phyloP scores from a whole-genome alignment of 1,140 invertebrate genomes.

The Drosophila ananassae region DNA sequence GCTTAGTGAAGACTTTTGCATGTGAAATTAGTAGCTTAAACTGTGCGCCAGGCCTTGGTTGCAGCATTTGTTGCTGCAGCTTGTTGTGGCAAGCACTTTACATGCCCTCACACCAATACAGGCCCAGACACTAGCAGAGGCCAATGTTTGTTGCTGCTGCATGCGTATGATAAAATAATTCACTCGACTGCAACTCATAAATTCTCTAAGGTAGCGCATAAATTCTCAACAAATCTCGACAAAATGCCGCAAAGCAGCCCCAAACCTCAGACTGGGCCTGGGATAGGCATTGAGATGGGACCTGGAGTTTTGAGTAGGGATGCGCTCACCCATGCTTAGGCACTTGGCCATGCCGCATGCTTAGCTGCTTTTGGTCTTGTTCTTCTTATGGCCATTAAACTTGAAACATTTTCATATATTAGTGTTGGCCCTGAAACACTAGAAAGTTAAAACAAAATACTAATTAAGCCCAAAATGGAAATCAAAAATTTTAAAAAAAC shows the following conservation, averaged over 20 bases:
- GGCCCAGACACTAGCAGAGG: neutral
- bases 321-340: slow-evolving; percentile 12
- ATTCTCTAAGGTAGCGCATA: slow-evolving; percentile 82
- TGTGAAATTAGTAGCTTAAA: slow-evolving; percentile 82
- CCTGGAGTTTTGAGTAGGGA: neutral
- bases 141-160: slow-evolving; percentile 63
- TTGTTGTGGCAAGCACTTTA: slow-evolving; percentile 73
- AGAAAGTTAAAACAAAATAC: slow-evolving; percentile 5
- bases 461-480: slow-evolving; percentile 11
- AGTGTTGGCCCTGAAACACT: slow-evolving; percentile 37
- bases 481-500: no score
- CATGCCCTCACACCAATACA: slow-evolving; percentile 22
- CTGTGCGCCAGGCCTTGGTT: slow-evolving; percentile 35
- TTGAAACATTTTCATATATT: slow-evolving; percentile 58
- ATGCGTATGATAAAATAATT: slow-evolving; percentile 83
- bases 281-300: slow-evolving; percentile 6
- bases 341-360: slow-evolving; percentile 39
- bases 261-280: slow-evolving; percentile 59
- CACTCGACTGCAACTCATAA: slow-evolving; percentile 82
- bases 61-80: slow-evolving; percentile 29
- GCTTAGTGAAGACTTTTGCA: slow-evolving; percentile 80
- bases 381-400: slow-evolving; percentile 1
- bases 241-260: slow-evolving; percentile 79
- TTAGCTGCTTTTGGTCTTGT: slow-evolving; percentile 32
- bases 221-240: slow-evolving; percentile 80